Evolutionary conservation across 2,888 invertebrate species (phyloP).

Genomic region (Mycalesis mineus): DNA sequence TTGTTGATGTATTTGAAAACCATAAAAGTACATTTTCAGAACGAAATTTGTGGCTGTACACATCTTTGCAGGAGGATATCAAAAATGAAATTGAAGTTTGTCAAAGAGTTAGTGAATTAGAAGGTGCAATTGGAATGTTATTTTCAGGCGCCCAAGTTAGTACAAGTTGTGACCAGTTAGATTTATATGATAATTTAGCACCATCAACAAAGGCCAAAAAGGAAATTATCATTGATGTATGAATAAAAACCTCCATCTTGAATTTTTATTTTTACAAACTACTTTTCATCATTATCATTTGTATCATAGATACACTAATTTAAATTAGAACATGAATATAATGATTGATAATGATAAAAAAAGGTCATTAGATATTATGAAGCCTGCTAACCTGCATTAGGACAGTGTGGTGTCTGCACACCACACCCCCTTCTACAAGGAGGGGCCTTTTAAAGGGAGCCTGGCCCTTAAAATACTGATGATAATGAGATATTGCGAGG

Average conservation of each 20-base stretch:
- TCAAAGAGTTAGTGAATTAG: constrained; percentile 80
- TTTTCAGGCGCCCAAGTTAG: constrained; percentile 79
- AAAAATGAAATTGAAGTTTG: constrained; percentile 83
- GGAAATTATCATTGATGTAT: constrained; percentile 78
- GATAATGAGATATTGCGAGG: no score
- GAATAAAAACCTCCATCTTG: constrained; percentile 8
- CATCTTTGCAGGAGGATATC: constrained; percentile 79
- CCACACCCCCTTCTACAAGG: no score
- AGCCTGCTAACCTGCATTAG: no score
- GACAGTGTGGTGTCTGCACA: no score
- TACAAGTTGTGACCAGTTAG: constrained; percentile 50
- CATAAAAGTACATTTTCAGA: constrained; percentile 80
- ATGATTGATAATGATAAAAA: no score
- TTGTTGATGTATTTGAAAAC: constrained; percentile 86
- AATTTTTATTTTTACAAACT: no score
- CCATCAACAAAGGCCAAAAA: constrained; percentile 72
- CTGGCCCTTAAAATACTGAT: no score
- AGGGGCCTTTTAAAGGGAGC: no score
- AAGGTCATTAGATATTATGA: no score
- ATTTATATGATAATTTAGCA: constrained; percentile 48
- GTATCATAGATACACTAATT: no score
- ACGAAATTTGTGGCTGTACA: constrained; percentile 79
- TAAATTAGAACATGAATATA: no score
- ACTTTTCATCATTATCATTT: no score
- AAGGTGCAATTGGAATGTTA: constrained; percentile 84